Base-by-base conservation (phyloP, 2,888 invertebrate genomes). In the Fragum sueziense region DNA sequence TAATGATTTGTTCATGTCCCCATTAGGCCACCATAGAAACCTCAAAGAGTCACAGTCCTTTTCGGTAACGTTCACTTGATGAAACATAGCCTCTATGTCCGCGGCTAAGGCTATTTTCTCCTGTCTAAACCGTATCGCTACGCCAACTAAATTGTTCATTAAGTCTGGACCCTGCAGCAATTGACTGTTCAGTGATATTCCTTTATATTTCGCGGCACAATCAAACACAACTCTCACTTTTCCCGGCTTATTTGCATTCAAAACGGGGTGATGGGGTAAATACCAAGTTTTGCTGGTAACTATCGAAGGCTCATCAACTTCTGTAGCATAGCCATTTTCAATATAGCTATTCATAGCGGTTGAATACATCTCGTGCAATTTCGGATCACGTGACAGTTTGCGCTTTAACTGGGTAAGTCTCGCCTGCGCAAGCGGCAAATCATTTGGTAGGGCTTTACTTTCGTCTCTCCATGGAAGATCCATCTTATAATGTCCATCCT, bases 81-180 rank as follows among this genome's bases (percentile, higher is more conserved):
- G 77, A 59, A 82, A 79, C 75, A 77, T 81, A 37, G 75, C 62
- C 54, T 85, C 80, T 11, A 84, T 84, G 57, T 86, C 86, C 4
- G 73, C 79, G 6, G 67, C 61, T 1, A 85, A 6, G 25, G 82
- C 86, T 31, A 80, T 41, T 2, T 29, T 20, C 61, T 85, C 78
- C 34, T 83, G 72, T 37, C 85, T 57, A 33, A 85, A 86, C 22
- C 85, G 41, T 17, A 75, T 71, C 0, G 86, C 22, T 37, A 82
- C 84, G 34, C 84, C 85, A 31, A 84, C 22, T 22, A 85, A 69
- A 72, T 62, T 84, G 52, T 84, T 86, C 20, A 73, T 82, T 17
- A 86, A 72, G 67, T 87, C 85, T 17, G 87, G 85, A 1, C 86
- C 87, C 33, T 74, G 80, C 11, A 85, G 25, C 20, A 86, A 65